These are phyloP conservation scores for Potorous gilbertii DNA, from an alignment of 2,797 vertebrate species.

Conservation along the genomic window DNA sequence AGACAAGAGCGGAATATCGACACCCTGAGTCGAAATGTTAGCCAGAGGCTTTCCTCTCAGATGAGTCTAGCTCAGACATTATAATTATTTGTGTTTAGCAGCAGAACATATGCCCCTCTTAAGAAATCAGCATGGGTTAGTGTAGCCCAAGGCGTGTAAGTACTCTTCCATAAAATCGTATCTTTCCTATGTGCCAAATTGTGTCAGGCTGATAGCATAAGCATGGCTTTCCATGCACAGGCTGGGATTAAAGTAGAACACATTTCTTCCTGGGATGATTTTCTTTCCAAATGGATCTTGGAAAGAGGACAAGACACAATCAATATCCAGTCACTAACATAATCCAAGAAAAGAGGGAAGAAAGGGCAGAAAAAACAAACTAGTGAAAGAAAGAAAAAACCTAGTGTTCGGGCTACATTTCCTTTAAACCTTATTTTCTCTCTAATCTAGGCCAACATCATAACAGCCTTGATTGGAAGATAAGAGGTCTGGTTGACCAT, in stretches of 20 bases:
- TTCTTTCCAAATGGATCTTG: not conserved
- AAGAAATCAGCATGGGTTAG: not conserved
- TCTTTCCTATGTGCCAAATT: not conserved
- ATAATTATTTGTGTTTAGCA: not conserved
- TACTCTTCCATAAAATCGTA: not conserved
- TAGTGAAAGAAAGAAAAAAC: not conserved
- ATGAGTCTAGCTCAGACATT: not conserved
- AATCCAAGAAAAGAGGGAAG: constrained; percentile 17
- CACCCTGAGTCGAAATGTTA: not conserved
- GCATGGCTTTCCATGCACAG: not conserved
- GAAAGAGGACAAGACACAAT: not conserved
- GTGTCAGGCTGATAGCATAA: not conserved
- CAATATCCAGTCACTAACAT: not conserved
- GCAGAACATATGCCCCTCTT: not conserved
- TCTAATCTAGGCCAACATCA: not conserved
- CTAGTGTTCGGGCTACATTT: not conserved
- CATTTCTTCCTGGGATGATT: constrained; percentile 25
- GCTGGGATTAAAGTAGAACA: not conserved
- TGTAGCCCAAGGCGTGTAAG: not conserved
- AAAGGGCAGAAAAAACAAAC: not conserved
- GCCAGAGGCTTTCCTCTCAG: not conserved
- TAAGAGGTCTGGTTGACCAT: not conserved
- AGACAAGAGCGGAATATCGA: not conserved
- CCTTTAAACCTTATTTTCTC: not conserved
- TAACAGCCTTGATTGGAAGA: not conserved